Evolutionary conservation across 2,797 vertebrate species (phyloP).

Genomic region (Pempheris klunzingeri): DNA sequence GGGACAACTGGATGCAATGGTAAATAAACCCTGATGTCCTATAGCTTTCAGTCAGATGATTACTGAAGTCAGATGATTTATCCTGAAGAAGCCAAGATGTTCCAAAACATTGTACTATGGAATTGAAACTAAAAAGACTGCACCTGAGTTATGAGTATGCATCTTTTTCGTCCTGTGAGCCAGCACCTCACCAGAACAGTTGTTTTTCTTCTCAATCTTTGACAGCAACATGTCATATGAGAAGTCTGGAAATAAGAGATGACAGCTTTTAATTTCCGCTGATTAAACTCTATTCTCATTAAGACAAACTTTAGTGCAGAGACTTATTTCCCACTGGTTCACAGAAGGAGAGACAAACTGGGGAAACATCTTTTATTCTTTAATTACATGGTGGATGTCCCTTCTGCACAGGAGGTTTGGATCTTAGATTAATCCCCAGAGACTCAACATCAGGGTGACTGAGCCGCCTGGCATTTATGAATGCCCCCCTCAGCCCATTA

Average conservation of each 20-base stretch:
- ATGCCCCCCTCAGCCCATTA: slow-evolving; percentile 64
- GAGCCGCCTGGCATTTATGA: slow-evolving; percentile 50
- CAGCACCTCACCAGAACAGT: background rate
- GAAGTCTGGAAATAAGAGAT: background rate
- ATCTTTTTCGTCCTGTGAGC: background rate
- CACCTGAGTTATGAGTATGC: too few species aligned
- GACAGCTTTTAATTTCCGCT: background rate
- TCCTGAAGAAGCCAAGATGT: too few species aligned
- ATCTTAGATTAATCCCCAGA: slow-evolving; percentile 35
- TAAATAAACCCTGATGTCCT: too few species aligned
- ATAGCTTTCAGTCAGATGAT: too few species aligned
- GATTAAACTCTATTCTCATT: background rate
- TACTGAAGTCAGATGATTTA: too few species aligned
- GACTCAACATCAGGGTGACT: slow-evolving; percentile 44
- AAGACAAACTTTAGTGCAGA: slow-evolving; percentile 6
- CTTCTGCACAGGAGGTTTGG: slow-evolving; percentile 1
- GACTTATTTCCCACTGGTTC: slow-evolving; percentile 19
- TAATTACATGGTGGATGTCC: slow-evolving; percentile 7
- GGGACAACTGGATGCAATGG: too few species aligned
- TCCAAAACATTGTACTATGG: too few species aligned
- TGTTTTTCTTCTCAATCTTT: background rate
- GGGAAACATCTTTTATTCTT: slow-evolving; percentile 9
- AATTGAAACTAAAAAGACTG: too few species aligned
- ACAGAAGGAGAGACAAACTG: slow-evolving; percentile 1
- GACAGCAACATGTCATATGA: background rate